A percentile compares a stretch with the other conserved stretches of the same genome.
Evolutionary conservation across 92 coral and sea anemone species (phyloP).

Genomic region (Epizoanthus illoricatus): DNA sequence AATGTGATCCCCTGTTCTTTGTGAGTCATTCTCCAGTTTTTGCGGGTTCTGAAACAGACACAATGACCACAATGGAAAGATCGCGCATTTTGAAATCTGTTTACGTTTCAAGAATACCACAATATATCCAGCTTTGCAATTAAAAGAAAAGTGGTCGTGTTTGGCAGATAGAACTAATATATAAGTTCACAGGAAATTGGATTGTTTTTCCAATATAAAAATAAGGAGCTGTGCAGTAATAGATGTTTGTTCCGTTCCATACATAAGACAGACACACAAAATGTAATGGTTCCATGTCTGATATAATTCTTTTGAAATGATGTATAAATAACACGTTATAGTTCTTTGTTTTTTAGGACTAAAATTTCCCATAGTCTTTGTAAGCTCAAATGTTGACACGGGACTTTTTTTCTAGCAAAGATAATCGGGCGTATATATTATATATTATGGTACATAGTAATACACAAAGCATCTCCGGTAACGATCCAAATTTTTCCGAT

Average conservation of each 20-base stretch:
- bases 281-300: neutral
- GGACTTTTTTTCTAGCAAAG: neutral
- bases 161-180: slow-evolving; percentile 8
- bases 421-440: neutral
- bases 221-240: neutral
- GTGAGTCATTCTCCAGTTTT: no score
- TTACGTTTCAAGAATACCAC: slow-evolving; percentile 1
- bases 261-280: neutral
- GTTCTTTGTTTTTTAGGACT: neutral
- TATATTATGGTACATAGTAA: no score
- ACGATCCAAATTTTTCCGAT: neutral
- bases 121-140: neutral
- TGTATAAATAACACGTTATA: neutral
- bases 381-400: neutral
- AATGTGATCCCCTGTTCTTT: no score
- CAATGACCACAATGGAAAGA: no score
- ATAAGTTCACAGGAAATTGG: neutral
- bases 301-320: neutral
- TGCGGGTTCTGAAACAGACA: no score
- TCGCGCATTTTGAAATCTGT: neutral
- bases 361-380: neutral
- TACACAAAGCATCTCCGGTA: neutral
- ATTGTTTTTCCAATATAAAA: neutral
- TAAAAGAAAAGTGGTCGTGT: slow-evolving; percentile 5
- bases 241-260: neutral